These are phyloP conservation scores for Gorsachius magnificus DNA, from an alignment of 2,797 vertebrate species.

Conservation along the genomic window DNA sequence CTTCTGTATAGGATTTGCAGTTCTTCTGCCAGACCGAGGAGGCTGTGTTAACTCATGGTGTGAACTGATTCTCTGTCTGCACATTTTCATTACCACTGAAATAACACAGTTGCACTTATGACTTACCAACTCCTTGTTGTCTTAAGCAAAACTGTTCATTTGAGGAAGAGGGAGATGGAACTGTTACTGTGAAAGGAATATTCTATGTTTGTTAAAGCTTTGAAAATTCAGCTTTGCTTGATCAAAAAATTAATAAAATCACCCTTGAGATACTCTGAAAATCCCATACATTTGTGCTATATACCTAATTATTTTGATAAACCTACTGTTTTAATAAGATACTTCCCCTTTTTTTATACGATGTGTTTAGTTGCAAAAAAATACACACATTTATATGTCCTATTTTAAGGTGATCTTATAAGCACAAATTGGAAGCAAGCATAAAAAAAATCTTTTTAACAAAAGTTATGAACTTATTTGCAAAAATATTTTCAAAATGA, in stretches of 20 bases:
- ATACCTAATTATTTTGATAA: not conserved
- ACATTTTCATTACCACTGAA: not conserved
- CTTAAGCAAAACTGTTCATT: conserved; percentile 6
- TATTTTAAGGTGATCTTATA: not conserved
- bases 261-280: not conserved
- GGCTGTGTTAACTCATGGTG: not conserved
- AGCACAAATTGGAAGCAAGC: not conserved
- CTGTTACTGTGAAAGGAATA: not conserved
- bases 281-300: not conserved
- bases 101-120: not conserved
- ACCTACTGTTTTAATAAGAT: not conserved
- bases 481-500: not conserved
- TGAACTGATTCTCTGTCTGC: not conserved
- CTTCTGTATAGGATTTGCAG: conserved; percentile 33
- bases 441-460: not conserved
- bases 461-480: not conserved
- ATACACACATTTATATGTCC: not conserved
- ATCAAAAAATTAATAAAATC: not conserved
- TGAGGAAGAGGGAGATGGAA: not conserved
- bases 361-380: not conserved
- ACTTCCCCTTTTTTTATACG: not conserved
- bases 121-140: not conserved
- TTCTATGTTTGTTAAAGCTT: not conserved
- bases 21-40: conserved; percentile 9
- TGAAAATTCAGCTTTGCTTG: not conserved